Evolutionary conservation across 2,888 invertebrate species (phyloP).

Genomic region (Eupithecia vulgata): DNA sequence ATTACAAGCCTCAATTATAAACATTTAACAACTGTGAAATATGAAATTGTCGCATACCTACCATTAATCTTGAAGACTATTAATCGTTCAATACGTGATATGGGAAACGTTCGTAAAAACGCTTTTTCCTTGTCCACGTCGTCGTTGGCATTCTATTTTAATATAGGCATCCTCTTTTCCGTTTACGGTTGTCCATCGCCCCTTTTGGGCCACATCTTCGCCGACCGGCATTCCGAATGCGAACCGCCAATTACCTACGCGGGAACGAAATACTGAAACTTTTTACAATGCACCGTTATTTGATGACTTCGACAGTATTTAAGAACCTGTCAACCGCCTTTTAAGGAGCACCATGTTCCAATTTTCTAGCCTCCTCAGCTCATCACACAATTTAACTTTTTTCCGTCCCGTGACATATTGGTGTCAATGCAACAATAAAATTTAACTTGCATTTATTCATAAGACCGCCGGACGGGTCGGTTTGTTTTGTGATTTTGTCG

Average conservation of each 20-base stretch:
- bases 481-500: conserved; percentile 51
- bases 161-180: conserved; percentile 64
- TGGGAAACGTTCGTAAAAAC: conserved; percentile 26
- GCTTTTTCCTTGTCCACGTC: conserved; percentile 47
- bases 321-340: conserved; percentile 70
- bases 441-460: conserved; percentile 73
- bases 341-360: conserved; percentile 69
- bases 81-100: conserved; percentile 23
- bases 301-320: conserved; percentile 73
- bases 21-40: conserved; percentile 37
- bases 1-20: conserved; percentile 41
- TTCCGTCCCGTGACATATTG: conserved; percentile 70
- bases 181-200: conserved; percentile 65
- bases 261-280: conserved; percentile 64
- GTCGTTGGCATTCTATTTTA: conserved; percentile 66
- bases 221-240: conserved; percentile 72
- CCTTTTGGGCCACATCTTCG: conserved; percentile 75
- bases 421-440: conserved; percentile 81
- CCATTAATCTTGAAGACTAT: conserved; percentile 33
- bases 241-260: conserved; percentile 72
- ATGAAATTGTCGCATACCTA: conserved; percentile 43
- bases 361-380: conserved; percentile 76
- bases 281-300: conserved; percentile 76
- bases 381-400: conserved; percentile 62
- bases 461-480: conserved; percentile 51